Conservation (phyloP, 1,140 invertebrate genomes). For the Nomia melanderi region DNA sequence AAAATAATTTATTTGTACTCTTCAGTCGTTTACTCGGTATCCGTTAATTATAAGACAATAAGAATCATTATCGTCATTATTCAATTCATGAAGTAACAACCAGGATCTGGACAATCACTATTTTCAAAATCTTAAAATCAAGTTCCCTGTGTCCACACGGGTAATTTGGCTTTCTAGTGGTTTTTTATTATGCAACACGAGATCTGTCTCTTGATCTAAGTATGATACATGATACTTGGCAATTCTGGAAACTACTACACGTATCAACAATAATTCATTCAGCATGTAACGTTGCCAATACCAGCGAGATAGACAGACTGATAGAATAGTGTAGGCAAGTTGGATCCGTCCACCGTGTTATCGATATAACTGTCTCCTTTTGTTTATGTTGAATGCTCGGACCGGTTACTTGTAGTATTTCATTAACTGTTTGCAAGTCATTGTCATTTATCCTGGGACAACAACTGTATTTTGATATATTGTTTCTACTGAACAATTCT, state of each 20-base stretch:
- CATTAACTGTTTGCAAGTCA: not conserved
- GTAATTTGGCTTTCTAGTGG: not conserved
- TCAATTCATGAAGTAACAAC: not conserved
- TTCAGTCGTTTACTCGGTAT: no score
- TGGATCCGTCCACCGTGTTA: not conserved
- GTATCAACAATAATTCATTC: constrained; percentile 19
- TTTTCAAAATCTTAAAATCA: not conserved
- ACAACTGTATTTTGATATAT: no score
- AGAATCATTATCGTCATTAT: not conserved
- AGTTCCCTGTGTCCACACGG: not conserved
- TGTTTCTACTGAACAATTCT: not conserved
- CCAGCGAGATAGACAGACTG: not conserved
- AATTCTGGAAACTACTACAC: not conserved
- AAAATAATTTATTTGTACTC: no score
- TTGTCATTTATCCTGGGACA: not conserved
- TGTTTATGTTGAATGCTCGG: not conserved
- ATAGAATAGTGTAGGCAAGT: constrained; percentile 17
- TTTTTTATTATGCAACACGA: not conserved
- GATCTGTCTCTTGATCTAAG: not conserved
- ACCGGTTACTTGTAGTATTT: not conserved
- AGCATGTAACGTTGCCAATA: constrained; percentile 17
- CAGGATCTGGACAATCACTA: no score
- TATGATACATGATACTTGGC: constrained; percentile 14
- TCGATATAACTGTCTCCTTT: not conserved
- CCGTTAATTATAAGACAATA: no score